These are phyloP conservation scores for Cataglyphis livida DNA, from an alignment of 2,888 invertebrate genomes.

Conservation along the genomic window DNA sequence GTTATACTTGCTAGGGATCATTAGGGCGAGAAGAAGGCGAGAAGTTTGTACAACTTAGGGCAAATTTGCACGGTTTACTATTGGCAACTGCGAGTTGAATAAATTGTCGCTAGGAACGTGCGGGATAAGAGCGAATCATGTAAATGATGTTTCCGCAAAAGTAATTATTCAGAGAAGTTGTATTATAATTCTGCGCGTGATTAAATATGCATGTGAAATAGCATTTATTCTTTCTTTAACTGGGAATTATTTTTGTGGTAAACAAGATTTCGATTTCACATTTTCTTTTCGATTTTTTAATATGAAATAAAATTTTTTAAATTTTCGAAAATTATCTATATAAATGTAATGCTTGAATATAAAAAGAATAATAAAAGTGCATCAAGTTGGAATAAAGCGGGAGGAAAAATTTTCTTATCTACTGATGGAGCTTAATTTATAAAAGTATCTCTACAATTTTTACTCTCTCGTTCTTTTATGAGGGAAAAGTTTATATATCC, in stretches of 20 bases:
- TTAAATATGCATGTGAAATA: conserved; percentile 23
- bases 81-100: conserved; percentile 34
- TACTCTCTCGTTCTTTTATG: background rate
- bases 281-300: background rate
- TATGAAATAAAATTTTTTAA: background rate
- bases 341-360: background rate
- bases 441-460: background rate
- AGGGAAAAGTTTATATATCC: background rate
- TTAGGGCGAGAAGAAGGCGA: conserved; percentile 72
- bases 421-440: background rate
- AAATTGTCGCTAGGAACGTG: conserved; percentile 19
- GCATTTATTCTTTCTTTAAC: background rate
- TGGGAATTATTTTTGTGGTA: background rate
- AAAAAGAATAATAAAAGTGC: background rate
- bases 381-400: background rate
- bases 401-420: background rate
- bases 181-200: background rate
- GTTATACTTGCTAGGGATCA: conserved; percentile 76
- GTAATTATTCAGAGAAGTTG: background rate
- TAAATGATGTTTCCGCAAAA: conserved; percentile 19
- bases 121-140: background rate
- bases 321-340: background rate
- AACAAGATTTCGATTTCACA: background rate
- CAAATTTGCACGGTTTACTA: conserved; percentile 42
- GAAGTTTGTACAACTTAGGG: conserved; percentile 46